These are phyloP conservation scores for Epinephelus lanceolatus DNA, from an alignment of 2,113 vertebrate genomes.

Conservation along the genomic window DNA sequence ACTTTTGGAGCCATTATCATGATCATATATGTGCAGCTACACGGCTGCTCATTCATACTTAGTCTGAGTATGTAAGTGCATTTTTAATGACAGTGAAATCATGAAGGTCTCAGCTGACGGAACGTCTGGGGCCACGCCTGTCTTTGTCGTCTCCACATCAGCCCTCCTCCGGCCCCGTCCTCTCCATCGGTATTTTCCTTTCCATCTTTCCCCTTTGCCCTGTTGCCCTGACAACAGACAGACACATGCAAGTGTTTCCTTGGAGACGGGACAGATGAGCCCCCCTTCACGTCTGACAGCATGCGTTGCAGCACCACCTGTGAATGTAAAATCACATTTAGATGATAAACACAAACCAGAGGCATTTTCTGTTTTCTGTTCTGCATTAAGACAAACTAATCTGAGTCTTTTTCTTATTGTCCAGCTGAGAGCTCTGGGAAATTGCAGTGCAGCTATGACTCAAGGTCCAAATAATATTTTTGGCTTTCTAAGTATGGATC, in stretches of 20 bases:
- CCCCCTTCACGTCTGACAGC: slow-evolving; percentile 30
- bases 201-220: slow-evolving; percentile 28
- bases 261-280: slow-evolving; percentile 54
- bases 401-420: not conserved
- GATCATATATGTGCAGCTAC: not conserved
- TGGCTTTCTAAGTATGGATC: not conserved
- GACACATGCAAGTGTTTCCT: slow-evolving; percentile 61
- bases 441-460: not conserved
- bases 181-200: slow-evolving; percentile 29
- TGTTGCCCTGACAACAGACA: slow-evolving; percentile 75
- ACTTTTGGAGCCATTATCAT: not conserved
- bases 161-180: not conserved
- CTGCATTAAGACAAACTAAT: not conserved
- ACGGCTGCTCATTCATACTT: slow-evolving; percentile 11
- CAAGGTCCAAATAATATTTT: not conserved
- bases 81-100: not conserved
- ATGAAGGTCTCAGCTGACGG: not conserved
- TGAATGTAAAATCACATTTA: not conserved
- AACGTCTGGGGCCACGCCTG: slow-evolving; percentile 32
- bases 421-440: not conserved
- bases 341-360: not conserved
- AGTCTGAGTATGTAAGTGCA: not conserved
- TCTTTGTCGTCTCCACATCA: slow-evolving; percentile 57
- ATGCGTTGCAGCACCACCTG: not conserved
- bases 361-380: not conserved